Evolutionary conservation across 2,888 invertebrate genomes (phyloP).

Genomic region (Sphaerophoria rueppellii): DNA sequence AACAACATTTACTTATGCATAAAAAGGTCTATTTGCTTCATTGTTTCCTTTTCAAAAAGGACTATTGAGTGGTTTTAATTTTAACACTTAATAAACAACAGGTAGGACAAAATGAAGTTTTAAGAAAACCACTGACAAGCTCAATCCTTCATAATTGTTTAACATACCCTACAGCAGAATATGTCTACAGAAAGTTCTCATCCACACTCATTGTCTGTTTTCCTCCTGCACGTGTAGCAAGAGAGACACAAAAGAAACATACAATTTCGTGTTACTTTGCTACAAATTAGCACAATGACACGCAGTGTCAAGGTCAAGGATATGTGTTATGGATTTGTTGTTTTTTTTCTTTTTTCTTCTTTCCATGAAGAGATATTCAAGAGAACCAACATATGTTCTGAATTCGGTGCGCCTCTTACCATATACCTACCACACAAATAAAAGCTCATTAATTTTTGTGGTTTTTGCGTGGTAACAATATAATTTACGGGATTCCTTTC

Average conservation of each 20-base stretch:
- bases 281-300: conserved; percentile 46
- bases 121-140: background rate
- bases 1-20: background rate
- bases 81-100: conserved; percentile 6
- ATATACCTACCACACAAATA: conserved; percentile 1
- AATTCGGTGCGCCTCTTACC: conserved; percentile 37
- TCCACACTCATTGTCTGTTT: background rate
- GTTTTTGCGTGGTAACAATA: conserved; percentile 18
- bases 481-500: background rate
- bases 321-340: background rate
- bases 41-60: background rate
- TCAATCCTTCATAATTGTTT: conserved; percentile 14
- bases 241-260: background rate
- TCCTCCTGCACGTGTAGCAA: conserved; percentile 4
- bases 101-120: background rate
- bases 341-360: background rate
- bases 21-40: background rate
- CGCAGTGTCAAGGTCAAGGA: conserved; percentile 45
- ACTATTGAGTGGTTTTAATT: background rate
- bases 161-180: conserved; percentile 1
- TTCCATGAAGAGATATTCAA: background rate
- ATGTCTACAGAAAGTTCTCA: conserved; percentile 25
- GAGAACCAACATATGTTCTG: background rate
- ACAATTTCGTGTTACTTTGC: conserved; percentile 37
- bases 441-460: conserved; percentile 35